phyloP scores from a whole-genome alignment of 2,113 vertebrate species.

The Chaetodon auriga region DNA sequence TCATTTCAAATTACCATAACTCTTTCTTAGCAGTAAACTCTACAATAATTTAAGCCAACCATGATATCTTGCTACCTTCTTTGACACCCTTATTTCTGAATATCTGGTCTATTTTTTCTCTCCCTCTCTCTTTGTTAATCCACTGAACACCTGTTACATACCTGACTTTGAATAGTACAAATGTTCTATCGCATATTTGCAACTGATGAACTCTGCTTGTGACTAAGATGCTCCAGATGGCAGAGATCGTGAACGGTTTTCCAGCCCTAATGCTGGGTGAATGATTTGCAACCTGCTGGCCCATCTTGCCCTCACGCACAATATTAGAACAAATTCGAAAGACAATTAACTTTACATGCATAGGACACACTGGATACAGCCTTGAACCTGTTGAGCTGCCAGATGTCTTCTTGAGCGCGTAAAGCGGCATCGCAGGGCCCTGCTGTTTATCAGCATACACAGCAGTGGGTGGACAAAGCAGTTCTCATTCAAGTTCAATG shows the following conservation, averaged over 20 bases:
- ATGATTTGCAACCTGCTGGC: conserved; percentile 42
- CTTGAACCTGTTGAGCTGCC: conserved; percentile 42
- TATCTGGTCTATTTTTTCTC: neutral
- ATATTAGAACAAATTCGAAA: conserved; percentile 15
- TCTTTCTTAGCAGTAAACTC: neutral
- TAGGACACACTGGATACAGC: neutral
- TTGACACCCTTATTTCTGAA: neutral
- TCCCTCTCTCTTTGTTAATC: neutral
- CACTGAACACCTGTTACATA: conserved; percentile 5
- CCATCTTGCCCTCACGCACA: conserved; percentile 8
- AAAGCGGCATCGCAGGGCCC: neutral
- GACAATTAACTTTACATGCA: conserved; percentile 2
- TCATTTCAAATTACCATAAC: neutral
- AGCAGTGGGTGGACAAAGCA: conserved; percentile 42
- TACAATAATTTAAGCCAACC: neutral
- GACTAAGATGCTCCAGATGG: conserved; percentile 49
- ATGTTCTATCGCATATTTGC: conserved; percentile 15
- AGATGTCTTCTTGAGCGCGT: conserved; percentile 24
- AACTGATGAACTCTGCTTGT: conserved; percentile 13
- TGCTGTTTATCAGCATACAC: conserved; percentile 20
- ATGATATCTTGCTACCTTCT: neutral
- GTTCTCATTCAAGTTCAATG: conserved; percentile 23
- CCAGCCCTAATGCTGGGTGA: conserved; percentile 22
- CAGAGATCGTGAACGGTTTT: conserved; percentile 21
- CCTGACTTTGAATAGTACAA: neutral